Base-by-base conservation (phyloP, 2,113 vertebrate genomes). In the Platysteira castanea region DNA sequence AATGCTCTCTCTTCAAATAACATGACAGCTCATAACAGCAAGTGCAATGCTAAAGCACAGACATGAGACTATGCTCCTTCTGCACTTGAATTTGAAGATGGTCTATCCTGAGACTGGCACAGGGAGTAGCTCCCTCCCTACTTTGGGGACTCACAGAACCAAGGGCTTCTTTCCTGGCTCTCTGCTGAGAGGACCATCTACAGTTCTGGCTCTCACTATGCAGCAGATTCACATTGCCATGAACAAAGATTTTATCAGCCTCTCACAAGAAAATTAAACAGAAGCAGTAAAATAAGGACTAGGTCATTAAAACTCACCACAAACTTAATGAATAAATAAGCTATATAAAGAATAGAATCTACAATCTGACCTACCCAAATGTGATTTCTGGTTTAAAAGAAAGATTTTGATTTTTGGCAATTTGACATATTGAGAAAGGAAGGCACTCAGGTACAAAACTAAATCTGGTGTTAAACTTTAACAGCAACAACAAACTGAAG, bases 141-240 rank as follows among this genome's bases (percentile, higher is more conserved):
- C 39, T 74, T 22, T 14, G 44, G 70, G 47, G 78, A 61, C n/a
- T 46, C 52, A 37, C 9, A 49, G 13, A 61, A 16, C 52, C 39
- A 64, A 89, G 46, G 19, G 39, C 30, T 95, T 65, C 44, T 47
- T 64, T 52, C 60, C 39, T 60, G 49, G 33, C 49, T 50, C 21
- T 60, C 53, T 52, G 31, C 44, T 47, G 67, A 84, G 68, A 64
- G 6, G 5, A 41, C 16, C 2, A 4, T 8, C 39, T 42, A 11
- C 18, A n/a, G 9, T 65, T 81, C 60, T 64, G 54, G 30, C 31
- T 24, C 26, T 56, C 39, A 47, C 41, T 60, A 6, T 44, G 63
- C 1, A 2, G 39, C 39, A 73, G 24, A 31, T 22, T 53, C 17
- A 5, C 0, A 0, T 11, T 3, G 5, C 41, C 54, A 63, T 13